Base-by-base conservation (phyloP, 2,797 vertebrate genomes). In the Pseudopleuronectes americanus region DNA sequence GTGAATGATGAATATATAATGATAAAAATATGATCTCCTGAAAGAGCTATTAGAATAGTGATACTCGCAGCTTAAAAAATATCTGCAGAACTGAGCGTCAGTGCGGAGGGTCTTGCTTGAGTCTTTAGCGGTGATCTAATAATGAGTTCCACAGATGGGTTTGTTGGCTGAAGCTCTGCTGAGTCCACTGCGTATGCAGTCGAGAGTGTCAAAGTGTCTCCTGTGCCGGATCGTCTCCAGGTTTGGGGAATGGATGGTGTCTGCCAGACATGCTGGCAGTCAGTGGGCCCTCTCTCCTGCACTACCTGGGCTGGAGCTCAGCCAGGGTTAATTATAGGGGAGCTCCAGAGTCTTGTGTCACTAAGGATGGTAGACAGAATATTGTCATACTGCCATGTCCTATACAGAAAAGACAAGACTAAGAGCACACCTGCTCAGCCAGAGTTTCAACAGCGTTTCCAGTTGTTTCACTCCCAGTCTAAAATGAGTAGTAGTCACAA, bases 291-390 rank as follows among this genome's bases (percentile, higher is more conserved):
- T 87, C 88, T 90, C 85, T 88, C 79, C 85, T 86, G 84, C 89
- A 76, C 88, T 95, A 95, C 95, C 94, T 95, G 90, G 84, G 85
- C 93, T 95, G 94, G 94, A 94, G 90, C 88, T 74, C 56, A 77
- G 93, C 94, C 94, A 94, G 93, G 94, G 93, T 95, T 95, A 95
- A 95, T 95, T 95, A 95, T 95, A 94, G 94, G 88, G 83, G 89
- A 91, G 89, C 93, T 91, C 91, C 89, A 79, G 90, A 93, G 93
- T 92, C 91, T 91, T 78, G 87, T 94, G 93, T 93, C 92, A 92
- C 87, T 76, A 87, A 90, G 87, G 89, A 91, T 86, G 86, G 76
- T 56, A 88, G 92, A 88, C 91, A 87, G 84, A 89, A 93, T 92
- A 85, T 92, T 94, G 93, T 94, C 93, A 93, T 84, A 75, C 87